Evolutionary conservation across 1,140 invertebrate genomes (phyloP), one percentile per base, ranked within the genome.

Genomic region (Bombus huntii): DNA sequence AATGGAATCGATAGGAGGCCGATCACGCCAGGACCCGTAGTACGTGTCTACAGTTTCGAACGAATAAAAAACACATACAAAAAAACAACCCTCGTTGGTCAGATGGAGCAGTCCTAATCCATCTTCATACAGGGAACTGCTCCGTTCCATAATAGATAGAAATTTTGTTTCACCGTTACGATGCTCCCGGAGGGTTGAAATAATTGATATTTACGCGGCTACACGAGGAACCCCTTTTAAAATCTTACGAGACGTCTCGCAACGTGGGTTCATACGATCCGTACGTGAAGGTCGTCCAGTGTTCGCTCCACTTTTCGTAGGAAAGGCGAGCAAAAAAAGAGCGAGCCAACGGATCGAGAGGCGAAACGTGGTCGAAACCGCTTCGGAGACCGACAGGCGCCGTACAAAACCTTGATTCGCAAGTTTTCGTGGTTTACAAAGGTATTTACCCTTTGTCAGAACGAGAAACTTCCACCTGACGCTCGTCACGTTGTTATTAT

Each of bases 251-350:
- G 76, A 42, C n/a, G 79, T 31, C 59, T 44, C 70, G 79, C 86
- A 88, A 84, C 53, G 74, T 28, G 18, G 18, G 62, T 71, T 78
- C 70, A 91, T 92, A 83, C 91, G 91, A 91, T 92, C 88, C 87
- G 87, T 89, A 79, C 89, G 71, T 66, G 92, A 93, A 93, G 92
- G 92, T 89, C 90, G 88, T 86, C 92, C 85, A 81, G 92, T 90
- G 88, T 80, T 91, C 91, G 91, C 86, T 93, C 89, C 91, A 92
- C 87, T 93, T 93, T 93, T 92, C 89, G 84, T 86, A 59, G 78
- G 44, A 87, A 81, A 90, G 47, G 89, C 81, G 37, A 65, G 88
- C 47, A 82, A 87, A 89, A 85, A 42, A n/a, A 62, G 59, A 25
- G 9, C 4, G n/a, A 39, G 57, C 18, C 73, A 28, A 22, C 3